Evolutionary conservation across 2,888 invertebrate genomes (phyloP), one percentile per base, ranked within the genome.

Genomic region (Druceiella hillmani): DNA sequence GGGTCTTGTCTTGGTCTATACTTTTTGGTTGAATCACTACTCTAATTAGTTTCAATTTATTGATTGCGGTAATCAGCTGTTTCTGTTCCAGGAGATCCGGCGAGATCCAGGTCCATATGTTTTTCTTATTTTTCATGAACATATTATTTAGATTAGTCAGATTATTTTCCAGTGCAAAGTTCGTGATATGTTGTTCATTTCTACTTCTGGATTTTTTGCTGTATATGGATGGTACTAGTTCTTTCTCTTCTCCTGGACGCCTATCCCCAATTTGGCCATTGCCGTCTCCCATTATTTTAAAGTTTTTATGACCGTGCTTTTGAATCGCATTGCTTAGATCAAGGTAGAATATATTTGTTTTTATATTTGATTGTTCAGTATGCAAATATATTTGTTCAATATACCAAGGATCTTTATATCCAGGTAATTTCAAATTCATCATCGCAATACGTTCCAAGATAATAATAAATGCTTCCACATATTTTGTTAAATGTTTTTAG

Each of bases 301-400:
- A 28, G 11, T 50, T 52, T 47, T 50, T 50, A 29, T 48, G 33
- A 1, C 38, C 31, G 17, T 51, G 33, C 0, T 42, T 27, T 29
- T 44, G 43, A 6, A 53, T 45, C 1, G 43, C 17, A 33, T 48
- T 22, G 30, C 49, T 51, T 34, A 53, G 24, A 0, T 48, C 44
- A 1, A 11, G 22, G 40, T 51, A 52, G 20, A 53, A 51, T 17
- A 28, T 16, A 10, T 48, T 36, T 46, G 43, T 25, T 37, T 14
- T 31, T 25, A 13, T 3, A 10, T 46, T 37, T 0, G 48, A 40
- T 39, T 50, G 43, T 43, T 51, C 49, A 3, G 52, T 51, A 5
- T 47, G 52, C 9, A 49, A 50, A 13, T 53, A 51, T 12, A 49
- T 22, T 43, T 51, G 49, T 37, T 50, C 12, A 12, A 52, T 48